A percentile compares a stretch with the other conserved stretches of the same genome.
phyloP scores from a whole-genome alignment of 2,888 invertebrate species.

The Oxyscelio sp. region DNA sequence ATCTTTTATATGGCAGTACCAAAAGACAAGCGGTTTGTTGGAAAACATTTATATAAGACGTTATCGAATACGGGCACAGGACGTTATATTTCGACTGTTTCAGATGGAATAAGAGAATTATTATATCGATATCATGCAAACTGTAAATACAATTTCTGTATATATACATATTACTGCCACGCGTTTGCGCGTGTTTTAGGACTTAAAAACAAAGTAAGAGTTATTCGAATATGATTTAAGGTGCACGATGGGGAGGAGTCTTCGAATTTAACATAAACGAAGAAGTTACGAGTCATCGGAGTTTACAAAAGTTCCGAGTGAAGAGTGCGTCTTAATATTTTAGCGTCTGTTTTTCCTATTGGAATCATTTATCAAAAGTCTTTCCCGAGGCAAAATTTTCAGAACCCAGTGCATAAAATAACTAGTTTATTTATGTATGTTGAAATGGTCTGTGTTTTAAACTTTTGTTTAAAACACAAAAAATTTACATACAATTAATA shows the following conservation, averaged over 20 bases:
- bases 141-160: slow-evolving; percentile 67
- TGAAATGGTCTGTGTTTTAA: too few relatives aligned
- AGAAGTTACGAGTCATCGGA: too few relatives aligned
- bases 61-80: slow-evolving; percentile 66
- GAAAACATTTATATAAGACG: slow-evolving; percentile 67
- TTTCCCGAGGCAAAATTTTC: too few relatives aligned
- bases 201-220: slow-evolving; percentile 54
- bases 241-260: slow-evolving; percentile 48
- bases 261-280: slow-evolving; percentile 65
- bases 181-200: slow-evolving; percentile 37
- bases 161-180: slow-evolving; percentile 52
- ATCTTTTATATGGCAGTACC: slow-evolving; percentile 55
- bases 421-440: too few relatives aligned
- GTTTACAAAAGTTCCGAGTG: too few relatives aligned
- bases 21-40: slow-evolving; percentile 53
- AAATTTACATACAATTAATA: too few relatives aligned
- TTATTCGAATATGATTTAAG: slow-evolving; percentile 41
- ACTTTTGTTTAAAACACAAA: too few relatives aligned
- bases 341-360: too few relatives aligned
- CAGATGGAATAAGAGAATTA: slow-evolving; percentile 55
- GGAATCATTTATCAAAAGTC: too few relatives aligned
- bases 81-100: slow-evolving; percentile 68
- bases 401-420: too few relatives aligned
- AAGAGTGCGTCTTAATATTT: too few relatives aligned
- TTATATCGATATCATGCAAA: slow-evolving; percentile 66